Evolutionary conservation across 1,140 invertebrate genomes (phyloP), one percentile per base, ranked within the genome.

Genomic region (Cyphomyrmex costatus): DNA sequence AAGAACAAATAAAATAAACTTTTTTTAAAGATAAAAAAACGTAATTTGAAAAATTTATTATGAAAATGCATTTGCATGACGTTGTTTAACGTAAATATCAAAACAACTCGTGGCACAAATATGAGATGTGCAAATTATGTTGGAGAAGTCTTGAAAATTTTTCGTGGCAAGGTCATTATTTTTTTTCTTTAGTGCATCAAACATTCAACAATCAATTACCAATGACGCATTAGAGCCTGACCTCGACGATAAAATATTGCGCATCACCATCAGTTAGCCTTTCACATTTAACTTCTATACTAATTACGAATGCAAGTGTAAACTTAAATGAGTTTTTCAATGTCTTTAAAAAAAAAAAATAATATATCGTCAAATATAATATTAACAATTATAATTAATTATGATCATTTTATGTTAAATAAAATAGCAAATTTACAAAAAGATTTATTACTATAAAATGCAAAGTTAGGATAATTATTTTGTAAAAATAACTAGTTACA

Each of bases 171-270:
- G n/a, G n/a, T n/a, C n/a, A 12, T 79, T n/a, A 53, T 66, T 79
- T 33, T 61, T 79, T 68, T 36, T 33, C 21, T 51, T 79, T 16
- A n/a, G 7, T 79, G 77, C 77, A 79, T 68, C 77, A 79, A 79
- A 68, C 61, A 68, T 79, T 79, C 77, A 30, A 53, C 63, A 66
- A 79, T 79, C 30, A 79, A 68, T 79, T 68, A 53, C 16, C 46
- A 58, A 30, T 70, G 63, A 70, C 63, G 33, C 46, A 70, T 70
- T 80, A 80, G 42, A 80, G 63, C 21, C 16, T 21, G 60, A 5
- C 78, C 49, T 80, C 49, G 30, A 58, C 33, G 33, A 36, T 24
- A 49, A 80, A 80, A 70, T 70, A 56, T 70, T 19, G 19, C 63
- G 58, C 12, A 19, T 46, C 10, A 16, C 16, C 56, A n/a, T 63